phyloP scores from a whole-genome alignment of 2,113 vertebrate species.

The Polypterus senegalus region DNA sequence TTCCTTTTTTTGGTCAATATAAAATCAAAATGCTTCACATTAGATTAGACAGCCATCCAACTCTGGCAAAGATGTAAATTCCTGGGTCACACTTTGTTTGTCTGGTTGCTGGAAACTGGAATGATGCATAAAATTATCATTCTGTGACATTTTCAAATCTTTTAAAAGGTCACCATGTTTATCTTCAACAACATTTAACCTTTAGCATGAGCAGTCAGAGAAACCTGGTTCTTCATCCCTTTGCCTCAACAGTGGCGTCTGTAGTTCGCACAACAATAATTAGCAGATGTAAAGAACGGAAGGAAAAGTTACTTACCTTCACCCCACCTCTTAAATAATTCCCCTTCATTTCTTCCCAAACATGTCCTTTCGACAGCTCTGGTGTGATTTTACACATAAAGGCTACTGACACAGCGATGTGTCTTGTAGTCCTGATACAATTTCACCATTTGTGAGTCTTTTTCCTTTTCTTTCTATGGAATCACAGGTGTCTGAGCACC shows the following conservation, averaged over 20 bases:
- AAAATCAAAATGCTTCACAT: neutral
- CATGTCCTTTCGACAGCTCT: no score
- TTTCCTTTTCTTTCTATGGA: no score
- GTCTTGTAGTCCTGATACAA: no score
- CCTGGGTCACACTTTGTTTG: neutral
- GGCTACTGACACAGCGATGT: no score
- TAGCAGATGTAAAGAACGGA: no score
- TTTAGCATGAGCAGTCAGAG: conserved; percentile 6
- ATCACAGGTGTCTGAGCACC: no score
- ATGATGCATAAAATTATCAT: conserved; percentile 10
- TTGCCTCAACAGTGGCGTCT: neutral
- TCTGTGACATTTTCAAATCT: conserved; percentile 9
- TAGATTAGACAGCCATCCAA: neutral
- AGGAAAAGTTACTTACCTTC: no score
- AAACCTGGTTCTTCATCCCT: neutral
- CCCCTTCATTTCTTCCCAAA: no score
- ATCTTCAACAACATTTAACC: conserved; percentile 6
- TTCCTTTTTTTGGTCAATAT: neutral
- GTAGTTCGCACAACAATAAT: no score
- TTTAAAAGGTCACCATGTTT: conserved; percentile 10
- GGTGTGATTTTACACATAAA: no score
- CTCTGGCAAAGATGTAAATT: neutral
- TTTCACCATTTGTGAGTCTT: no score
- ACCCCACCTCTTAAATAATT: no score
- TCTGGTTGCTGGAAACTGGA: neutral